Conservation (phyloP, 1,140 invertebrate genomes). For the Amphibalanus amphitrite region DNA sequence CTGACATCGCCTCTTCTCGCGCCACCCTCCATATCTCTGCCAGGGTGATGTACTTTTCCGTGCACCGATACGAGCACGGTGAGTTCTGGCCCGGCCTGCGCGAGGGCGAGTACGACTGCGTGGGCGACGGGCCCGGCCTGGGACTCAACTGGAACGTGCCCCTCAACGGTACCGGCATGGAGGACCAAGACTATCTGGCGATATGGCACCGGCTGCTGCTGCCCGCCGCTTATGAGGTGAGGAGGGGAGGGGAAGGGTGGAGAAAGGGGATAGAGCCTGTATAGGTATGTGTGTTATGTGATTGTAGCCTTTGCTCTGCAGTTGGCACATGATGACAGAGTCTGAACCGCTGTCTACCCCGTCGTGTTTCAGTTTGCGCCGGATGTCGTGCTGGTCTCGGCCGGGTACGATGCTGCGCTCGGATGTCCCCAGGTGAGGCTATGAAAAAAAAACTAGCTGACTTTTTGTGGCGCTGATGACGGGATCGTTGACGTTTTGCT, state of each 20-base stretch:
- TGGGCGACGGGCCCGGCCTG: conserved; percentile 49
- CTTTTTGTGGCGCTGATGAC: too few relatives aligned
- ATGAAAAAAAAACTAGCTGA: too few relatives aligned
- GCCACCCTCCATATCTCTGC: too few relatives aligned
- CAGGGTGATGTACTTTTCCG: conserved; percentile 91
- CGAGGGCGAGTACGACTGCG: conserved; percentile 71
- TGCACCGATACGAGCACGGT: conserved; percentile 89
- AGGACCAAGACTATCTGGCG: conserved; percentile 72
- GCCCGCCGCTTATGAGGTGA: conserved; percentile 76
- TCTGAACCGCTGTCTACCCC: too few relatives aligned
- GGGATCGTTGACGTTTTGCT: too few relatives aligned
- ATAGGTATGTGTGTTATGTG: too few relatives aligned
- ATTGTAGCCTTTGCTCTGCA: too few relatives aligned
- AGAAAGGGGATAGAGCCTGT: too few relatives aligned
- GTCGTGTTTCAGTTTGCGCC: conserved; percentile 53
- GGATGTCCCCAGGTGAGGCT: conserved; percentile 66
- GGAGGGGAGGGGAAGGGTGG: too few relatives aligned
- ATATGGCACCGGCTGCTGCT: conserved; percentile 77
- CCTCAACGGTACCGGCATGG: conserved; percentile 64
- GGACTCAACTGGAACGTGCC: conserved; percentile 90
- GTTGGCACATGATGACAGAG: too few relatives aligned
- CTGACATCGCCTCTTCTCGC: too few relatives aligned
- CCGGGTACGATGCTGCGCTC: conserved; percentile 75
- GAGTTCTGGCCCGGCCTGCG: conserved; percentile 80
- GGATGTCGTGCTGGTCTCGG: conserved; percentile 67